Conservation (phyloP, 2,888 invertebrate species). For the Volucella zonaria region DNA sequence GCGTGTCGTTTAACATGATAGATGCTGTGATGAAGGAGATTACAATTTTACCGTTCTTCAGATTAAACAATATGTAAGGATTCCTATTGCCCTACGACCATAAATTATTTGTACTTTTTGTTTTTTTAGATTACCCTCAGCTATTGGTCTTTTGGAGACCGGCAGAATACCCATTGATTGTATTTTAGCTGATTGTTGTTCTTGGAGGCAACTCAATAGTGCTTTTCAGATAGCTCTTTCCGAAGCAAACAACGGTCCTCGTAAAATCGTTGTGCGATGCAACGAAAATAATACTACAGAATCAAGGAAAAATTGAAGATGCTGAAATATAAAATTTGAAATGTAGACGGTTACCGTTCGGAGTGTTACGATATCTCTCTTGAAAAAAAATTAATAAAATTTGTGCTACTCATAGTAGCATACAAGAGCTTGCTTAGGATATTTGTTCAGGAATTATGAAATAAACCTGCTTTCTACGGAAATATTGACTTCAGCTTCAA, state of each 20-base stretch:
- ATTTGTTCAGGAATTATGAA: no score
- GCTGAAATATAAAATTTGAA: no score
- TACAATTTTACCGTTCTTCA: slow-evolving; percentile 78
- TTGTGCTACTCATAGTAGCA: no score
- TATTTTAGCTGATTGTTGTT: slow-evolving; percentile 75
- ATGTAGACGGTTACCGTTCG: no score
- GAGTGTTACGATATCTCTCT: no score
- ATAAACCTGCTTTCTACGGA: no score
- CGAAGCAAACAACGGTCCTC: slow-evolving; percentile 77
- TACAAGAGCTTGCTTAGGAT: no score
- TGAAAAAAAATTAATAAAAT: no score
- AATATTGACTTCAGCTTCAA: no score
- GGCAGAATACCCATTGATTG: slow-evolving; percentile 76
- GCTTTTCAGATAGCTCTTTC: slow-evolving; percentile 78
- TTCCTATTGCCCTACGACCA: no score
- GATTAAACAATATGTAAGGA: slow-evolving; percentile 79
- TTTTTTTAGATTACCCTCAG: slow-evolving; percentile 77
- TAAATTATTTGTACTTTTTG: background rate
- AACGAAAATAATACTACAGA: slow-evolving; percentile 29
- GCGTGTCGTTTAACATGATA: slow-evolving; percentile 78
- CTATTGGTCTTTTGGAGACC: slow-evolving; percentile 77
- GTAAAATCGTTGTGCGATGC: slow-evolving; percentile 77
- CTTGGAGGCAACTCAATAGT: slow-evolving; percentile 74
- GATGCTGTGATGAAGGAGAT: slow-evolving; percentile 80
- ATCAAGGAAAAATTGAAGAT: no score